phyloP scores from a whole-genome alignment of 2,797 vertebrate species.

The Fratercula arctica region DNA sequence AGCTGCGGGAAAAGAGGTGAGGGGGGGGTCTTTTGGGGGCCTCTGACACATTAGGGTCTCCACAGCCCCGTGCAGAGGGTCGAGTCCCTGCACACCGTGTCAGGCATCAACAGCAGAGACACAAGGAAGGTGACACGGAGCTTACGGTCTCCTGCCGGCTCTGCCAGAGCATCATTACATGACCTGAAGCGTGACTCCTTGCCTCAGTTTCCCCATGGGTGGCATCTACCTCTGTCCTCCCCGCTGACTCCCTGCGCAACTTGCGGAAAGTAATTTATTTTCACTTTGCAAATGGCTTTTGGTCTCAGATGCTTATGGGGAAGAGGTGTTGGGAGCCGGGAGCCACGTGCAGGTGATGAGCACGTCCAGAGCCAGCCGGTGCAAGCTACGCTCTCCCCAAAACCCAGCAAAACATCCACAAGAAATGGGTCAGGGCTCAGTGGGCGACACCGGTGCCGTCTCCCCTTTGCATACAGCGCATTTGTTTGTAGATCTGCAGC shows the following conservation, averaged over 20 bases:
- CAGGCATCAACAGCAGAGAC: background rate
- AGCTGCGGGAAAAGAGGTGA: rapidly evolving
- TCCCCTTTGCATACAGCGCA: background rate
- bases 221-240: background rate
- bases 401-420: background rate
- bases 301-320: background rate
- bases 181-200: background rate
- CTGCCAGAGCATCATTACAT: background rate
- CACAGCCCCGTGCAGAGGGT: rapidly evolving
- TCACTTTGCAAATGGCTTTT: background rate
- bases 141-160: background rate
- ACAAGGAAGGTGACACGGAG: background rate
- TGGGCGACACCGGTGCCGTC: rapidly evolving
- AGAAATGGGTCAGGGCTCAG: rapidly evolving
- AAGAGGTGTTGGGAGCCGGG: background rate
- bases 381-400: background rate
- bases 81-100: rapidly evolving
- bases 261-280: background rate
- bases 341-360: background rate
- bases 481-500: background rate
- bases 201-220: background rate
- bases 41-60: background rate
- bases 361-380: background rate
- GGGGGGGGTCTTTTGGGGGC: background rate
- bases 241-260: rapidly evolving